A percentile compares a stretch with the other conserved stretches of the same genome.
Evolutionary conservation across 1,140 invertebrate genomes (phyloP).

Genomic region (Neodiprion fabricii): DNA sequence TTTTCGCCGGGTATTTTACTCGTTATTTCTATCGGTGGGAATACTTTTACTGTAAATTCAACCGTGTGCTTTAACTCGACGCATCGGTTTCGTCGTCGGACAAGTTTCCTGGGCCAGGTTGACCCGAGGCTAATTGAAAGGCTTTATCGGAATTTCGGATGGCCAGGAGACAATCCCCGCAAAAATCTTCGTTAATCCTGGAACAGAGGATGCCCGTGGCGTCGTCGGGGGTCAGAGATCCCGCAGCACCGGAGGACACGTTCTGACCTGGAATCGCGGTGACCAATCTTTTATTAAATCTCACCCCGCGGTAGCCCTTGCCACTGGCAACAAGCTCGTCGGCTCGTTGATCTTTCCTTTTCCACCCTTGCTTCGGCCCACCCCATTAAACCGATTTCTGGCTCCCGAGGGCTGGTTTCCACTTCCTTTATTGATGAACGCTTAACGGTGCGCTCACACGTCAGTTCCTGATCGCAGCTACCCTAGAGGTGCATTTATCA

Average conservation of each 20-base stretch:
- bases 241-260: conserved; percentile 12
- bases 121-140: conserved; percentile 8
- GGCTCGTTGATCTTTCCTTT: conserved; percentile 1
- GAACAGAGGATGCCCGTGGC: neutral
- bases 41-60: too few species aligned
- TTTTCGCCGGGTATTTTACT: too few species aligned
- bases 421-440: conserved; percentile 41
- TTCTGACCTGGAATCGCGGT: conserved; percentile 19
- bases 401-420: conserved; percentile 40
- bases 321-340: neutral
- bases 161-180: conserved; percentile 1
- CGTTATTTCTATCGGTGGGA: too few species aligned
- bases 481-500: conserved; percentile 1
- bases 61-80: too few species aligned
- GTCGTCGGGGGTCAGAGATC: neutral
- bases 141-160: conserved; percentile 8
- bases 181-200: conserved; percentile 5
- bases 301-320: conserved; percentile 21
- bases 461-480: neutral
- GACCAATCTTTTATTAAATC: conserved; percentile 49
- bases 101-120: neutral
- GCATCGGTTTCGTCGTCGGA: neutral
- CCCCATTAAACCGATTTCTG: conserved; percentile 40
- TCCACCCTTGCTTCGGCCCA: conserved; percentile 20
- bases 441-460: conserved; percentile 16